Conservation (phyloP, 2,888 invertebrate species). For the Choreutis nemorana region DNA sequence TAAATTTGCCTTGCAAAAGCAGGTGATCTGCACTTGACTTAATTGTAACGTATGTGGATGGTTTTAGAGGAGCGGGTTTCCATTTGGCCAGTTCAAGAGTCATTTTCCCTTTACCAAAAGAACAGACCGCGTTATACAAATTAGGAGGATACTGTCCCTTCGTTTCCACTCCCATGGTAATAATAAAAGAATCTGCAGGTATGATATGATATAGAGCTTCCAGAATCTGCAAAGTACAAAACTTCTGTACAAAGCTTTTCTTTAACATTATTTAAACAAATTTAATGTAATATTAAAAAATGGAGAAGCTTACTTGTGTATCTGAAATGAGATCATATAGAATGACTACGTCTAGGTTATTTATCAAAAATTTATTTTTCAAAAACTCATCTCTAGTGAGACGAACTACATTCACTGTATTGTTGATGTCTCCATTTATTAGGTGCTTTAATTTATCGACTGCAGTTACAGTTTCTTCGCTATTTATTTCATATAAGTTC, state of each 20-base stretch:
- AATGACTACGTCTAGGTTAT: conserved; percentile 4
- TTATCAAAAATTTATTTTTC: not conserved
- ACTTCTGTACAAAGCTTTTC: no score
- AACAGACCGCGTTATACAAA: conserved; percentile 16
- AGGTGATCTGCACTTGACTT: no score
- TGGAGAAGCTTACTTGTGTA: conserved; percentile 20
- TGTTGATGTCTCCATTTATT: conserved; percentile 7
- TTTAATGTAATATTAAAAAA: no score
- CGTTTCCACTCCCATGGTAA: conserved; percentile 15
- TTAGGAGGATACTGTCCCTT: conserved; percentile 12
- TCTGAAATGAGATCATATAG: conserved; percentile 9
- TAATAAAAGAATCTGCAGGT: conserved; percentile 17
- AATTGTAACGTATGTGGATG: no score
- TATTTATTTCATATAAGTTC: conserved; percentile 15
- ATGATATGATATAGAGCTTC: conserved; percentile 15
- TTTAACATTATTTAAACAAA: no score
- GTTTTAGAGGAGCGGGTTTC: conserved; percentile 13
- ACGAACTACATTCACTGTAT: conserved; percentile 3
- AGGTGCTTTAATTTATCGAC: conserved; percentile 11
- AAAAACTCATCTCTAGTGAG: conserved; percentile 1
- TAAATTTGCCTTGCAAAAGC: conserved; percentile 15
- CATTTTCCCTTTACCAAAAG: conserved; percentile 11
- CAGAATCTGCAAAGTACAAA: conserved; percentile 17
- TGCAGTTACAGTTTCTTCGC: conserved; percentile 6
- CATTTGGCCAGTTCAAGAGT: conserved; percentile 18